Evolutionary conservation across 2,888 invertebrate genomes (phyloP).

Genomic region (Meloe dianella): DNA sequence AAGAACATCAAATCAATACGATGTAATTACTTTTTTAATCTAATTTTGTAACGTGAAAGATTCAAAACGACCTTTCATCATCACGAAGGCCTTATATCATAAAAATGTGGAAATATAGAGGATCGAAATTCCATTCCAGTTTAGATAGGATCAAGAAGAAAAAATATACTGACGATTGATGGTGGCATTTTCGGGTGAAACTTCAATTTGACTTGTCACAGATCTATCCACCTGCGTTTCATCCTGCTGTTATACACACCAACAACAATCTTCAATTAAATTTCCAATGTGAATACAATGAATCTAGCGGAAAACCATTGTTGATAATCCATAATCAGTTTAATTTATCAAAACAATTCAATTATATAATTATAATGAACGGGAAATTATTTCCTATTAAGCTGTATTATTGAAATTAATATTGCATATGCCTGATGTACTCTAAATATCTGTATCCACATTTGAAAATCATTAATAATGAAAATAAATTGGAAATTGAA

Average conservation of each 20-base stretch:
- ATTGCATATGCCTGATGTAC: neutral
- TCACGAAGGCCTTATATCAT: neutral
- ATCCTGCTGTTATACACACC: neutral
- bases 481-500: neutral
- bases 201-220: conserved; percentile 8
- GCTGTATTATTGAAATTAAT: neutral
- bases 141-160: neutral
- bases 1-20: neutral
- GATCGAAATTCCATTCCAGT: conserved; percentile 24
- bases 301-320: neutral
- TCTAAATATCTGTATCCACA: neutral
- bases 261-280: neutral
- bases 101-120: conserved; percentile 13
- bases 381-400: neutral
- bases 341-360: neutral
- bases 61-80: neutral
- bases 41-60: neutral
- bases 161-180: conserved; percentile 8
- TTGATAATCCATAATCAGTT: neutral
- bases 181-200: neutral
- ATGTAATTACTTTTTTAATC: neutral
- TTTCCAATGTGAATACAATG: neutral
- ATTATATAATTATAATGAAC: neutral
- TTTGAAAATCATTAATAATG: neutral
- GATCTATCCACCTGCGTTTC: neutral